Base-by-base conservation (phyloP, 2,797 vertebrate genomes). In the Avahi laniger region DNA sequence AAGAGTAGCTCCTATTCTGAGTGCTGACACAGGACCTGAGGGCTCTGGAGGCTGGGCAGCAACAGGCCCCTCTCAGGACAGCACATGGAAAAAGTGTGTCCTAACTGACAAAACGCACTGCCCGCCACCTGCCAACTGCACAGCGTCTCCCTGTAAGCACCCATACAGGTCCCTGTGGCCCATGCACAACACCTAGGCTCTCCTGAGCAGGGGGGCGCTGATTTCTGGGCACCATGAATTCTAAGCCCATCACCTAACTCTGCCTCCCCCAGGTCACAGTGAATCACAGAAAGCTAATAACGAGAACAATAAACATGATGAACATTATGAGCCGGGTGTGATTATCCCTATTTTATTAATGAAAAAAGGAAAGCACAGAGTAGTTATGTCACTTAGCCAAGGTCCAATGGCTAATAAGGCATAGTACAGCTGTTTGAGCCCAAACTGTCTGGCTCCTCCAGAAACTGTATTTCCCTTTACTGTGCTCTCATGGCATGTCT, bases 51-150 rank as follows among this genome's bases (percentile, higher is more conserved):
- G 54, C 52, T 8, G 0, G 33, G 48, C 0, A 15, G n/a, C 46
- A 30, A 30, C 1, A 0, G 48, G 48, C 73, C 69, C 46, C 63
- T 28, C 38, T 48, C 18, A 24, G 46, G 69, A 82, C 2, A n/a
- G 41, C 2, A 4, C 6, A 6, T 0, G 22, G 24, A 41, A 22
- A n/a, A 48, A 2, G 26, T 0, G 2, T 50, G 20, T 7, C 69
- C 69, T 4, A 1, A 24, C 9, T 0, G 50, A 73, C 7, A 69
- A 1, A 22, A 6, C 30, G 5, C 43, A n/a, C 12, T 1, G 0
- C 35, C 24, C 48, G 10, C 43, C 8, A 20, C 30, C 22, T 0
- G 1, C n/a, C 11, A 43, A 3, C 26, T 0, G 41, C 88, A 48
- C 5, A 0, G 63, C 2, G 15, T 50, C 46, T 14, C 28, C 78